Evolutionary conservation across 2,888 invertebrate genomes (phyloP).

Genomic region (Desoria tigrina): DNA sequence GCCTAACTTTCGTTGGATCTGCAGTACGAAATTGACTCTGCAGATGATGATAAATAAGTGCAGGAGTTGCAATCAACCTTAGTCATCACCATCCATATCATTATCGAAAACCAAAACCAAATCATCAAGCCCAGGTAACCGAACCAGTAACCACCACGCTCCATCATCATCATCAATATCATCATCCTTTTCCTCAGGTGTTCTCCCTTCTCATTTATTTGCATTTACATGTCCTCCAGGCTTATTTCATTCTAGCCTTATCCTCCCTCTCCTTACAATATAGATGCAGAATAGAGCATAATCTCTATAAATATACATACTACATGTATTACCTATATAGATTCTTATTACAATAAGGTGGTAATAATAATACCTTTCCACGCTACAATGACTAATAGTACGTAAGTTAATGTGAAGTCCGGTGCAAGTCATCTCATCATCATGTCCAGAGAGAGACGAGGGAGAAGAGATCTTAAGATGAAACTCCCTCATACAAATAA

Average conservation of each 20-base stretch:
- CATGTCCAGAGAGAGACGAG: slow-evolving; percentile 3
- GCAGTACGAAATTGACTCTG: no score
- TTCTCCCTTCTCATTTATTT: not conserved
- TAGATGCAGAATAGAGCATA: not conserved
- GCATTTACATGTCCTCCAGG: not conserved
- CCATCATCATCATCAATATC: not conserved
- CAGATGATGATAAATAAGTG: no score
- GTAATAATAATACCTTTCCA: not conserved
- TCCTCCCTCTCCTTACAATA: no score
- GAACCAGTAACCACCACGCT: no score
- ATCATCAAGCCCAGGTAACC: not conserved
- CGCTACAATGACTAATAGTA: not conserved
- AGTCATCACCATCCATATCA: not conserved
- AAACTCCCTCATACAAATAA: not conserved
- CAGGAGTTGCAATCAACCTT: not conserved
- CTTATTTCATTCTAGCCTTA: not conserved
- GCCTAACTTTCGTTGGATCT: no score
- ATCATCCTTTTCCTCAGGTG: not conserved
- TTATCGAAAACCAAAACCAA: not conserved
- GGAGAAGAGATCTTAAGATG: not conserved
- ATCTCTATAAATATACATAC: not conserved
- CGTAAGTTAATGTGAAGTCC: not conserved
- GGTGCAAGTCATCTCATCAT: slow-evolving; percentile 3
- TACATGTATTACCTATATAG: not conserved
- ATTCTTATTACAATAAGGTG: not conserved